A percentile compares a stretch with the other conserved stretches of the same genome.
Conservation (phyloP, 2,113 vertebrate species). For the Chionodraco myersi region DNA sequence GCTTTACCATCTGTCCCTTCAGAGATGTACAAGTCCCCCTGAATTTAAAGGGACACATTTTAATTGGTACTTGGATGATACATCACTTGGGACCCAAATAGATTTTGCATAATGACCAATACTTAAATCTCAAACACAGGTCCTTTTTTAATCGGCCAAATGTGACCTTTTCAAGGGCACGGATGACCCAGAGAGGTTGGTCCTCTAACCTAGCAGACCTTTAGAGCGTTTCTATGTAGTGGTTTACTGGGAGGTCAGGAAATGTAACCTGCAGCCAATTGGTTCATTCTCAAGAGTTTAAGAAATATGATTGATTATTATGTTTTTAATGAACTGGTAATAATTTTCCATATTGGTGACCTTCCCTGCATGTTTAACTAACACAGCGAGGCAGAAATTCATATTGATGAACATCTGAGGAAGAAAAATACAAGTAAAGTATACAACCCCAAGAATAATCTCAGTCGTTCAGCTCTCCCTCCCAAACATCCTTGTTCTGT, state of each 20-base stretch:
- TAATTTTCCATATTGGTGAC: slow-evolving; percentile 42
- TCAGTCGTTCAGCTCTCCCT: slow-evolving; percentile 45
- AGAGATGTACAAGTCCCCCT: slow-evolving; percentile 54
- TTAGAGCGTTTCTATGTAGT: slow-evolving; percentile 14
- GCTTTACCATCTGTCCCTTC: slow-evolving; percentile 71
- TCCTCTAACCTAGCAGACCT: slow-evolving; percentile 67
- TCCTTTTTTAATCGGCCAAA: slow-evolving; percentile 32
- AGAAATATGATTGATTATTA: slow-evolving; percentile 72
- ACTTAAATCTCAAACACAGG: slow-evolving; percentile 41
- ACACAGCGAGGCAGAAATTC: slow-evolving; percentile 8
- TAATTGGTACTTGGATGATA: slow-evolving; percentile 67
- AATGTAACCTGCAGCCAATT: slow-evolving; percentile 51
- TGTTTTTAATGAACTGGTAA: slow-evolving; percentile 72
- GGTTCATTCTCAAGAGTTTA: slow-evolving; percentile 49
- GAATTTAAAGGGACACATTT: slow-evolving; percentile 63
- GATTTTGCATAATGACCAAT: slow-evolving; percentile 73
- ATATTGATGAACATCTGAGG: slow-evolving; percentile 39
- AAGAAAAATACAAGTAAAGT: background rate
- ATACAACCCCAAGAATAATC: slow-evolving; percentile 31
- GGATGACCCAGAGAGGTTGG: slow-evolving; percentile 56
- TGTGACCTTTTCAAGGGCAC: slow-evolving; percentile 47
- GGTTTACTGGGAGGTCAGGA: slow-evolving; percentile 49
- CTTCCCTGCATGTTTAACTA: slow-evolving; percentile 64
- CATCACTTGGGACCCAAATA: slow-evolving; percentile 61
- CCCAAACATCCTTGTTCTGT: slow-evolving; percentile 61